Base-by-base conservation (phyloP, 2,888 invertebrate species). In the Calliopum simillimum region DNA sequence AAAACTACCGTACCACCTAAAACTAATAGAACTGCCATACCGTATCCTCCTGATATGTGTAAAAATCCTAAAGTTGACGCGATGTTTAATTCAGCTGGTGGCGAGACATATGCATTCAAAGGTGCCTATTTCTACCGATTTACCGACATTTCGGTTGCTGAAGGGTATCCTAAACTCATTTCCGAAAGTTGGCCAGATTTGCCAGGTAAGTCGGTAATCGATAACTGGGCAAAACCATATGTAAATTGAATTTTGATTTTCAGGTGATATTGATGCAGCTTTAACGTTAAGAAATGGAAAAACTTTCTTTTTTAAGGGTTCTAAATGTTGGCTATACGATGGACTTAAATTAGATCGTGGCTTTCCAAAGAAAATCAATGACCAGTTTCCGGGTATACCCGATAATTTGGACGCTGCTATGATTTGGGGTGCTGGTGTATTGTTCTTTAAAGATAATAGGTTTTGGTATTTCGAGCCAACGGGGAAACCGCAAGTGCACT, bases 241-340 rank as follows among this genome's bases (percentile, higher is more conserved):
- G n/a, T n/a, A n/a, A n/a, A n/a, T n/a, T n/a, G n/a, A n/a, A n/a
- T n/a, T n/a, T n/a, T n/a, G n/a, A n/a, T n/a, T n/a, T n/a, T n/a
- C 61, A 83, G 82, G 82, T 70, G 91, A 95, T 83, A 92, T 99
- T 62, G 96, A 99, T 84, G 96, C 97, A 3, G 97, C 97, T 8
- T 95, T 98, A 82, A 96, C 96, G 0, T 97, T 96, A 87, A 95
- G 95, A 85, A 97, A 97, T 84, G 97, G 97, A 77, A 97, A 97
- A 87, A 97, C 97, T 0, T 99, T 97, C 88, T 96, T 99, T 90
- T 98, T 99, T 89, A 98, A 98, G 89, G 98, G 94, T 72, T 90
- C 94, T 55, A 92, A 94, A 83, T 98, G 98, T 86, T 98, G 97
- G 97, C 90, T 97, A 82, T 98, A 93, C 84, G 91, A 92, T 53